Base-by-base conservation (phyloP, 2,888 invertebrate genomes). In the Pyralis farinalis region DNA sequence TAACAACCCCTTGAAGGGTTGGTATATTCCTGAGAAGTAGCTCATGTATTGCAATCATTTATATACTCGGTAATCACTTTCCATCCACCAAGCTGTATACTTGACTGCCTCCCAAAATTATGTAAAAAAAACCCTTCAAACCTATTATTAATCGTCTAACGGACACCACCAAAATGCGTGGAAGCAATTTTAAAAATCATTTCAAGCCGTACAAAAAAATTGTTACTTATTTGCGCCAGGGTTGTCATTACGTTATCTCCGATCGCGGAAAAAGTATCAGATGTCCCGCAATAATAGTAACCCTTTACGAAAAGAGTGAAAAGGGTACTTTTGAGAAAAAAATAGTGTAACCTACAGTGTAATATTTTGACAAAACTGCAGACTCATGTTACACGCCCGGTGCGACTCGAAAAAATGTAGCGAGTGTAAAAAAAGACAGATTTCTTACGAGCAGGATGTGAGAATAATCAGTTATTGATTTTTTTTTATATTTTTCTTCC, bases 281-380 rank as follows among this genome's bases (percentile, higher is more conserved):
- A 75, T 79, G 69, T 71, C 70, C 43, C 52, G 56, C 53, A 45
- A 43, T 43, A 51, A 44, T 47, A 40, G 34, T 57, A 77, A 76
- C 74, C 77, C 74, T 71, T 71, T 69, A 38, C 42, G 33, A 28
- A 44, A 47, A 53, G 55, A 58, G 53, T 25, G 7, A 58, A 64
- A 54, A 51, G 58, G 53, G 44, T 56, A 66, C 67, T 68, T 73
- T 72, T 61, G 44, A 41, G 37, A 43, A 78, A 80, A 75, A 80
- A 81, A 76, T 56, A 67, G 58, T 63, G 60, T 63, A 62, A 44
- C 63, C 51, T 53, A 69, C 71, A 65, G 70, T 69, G 71, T 78
- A 86, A 87, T 88, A 86, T 87, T 87, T 80, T 87, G 87, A 86
- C 86, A 85, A 87, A 86, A 84, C 68, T 70, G 71, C 72, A 62